phyloP scores from a whole-genome alignment of 2,113 vertebrate species.

The Pachycephala philippinensis region DNA sequence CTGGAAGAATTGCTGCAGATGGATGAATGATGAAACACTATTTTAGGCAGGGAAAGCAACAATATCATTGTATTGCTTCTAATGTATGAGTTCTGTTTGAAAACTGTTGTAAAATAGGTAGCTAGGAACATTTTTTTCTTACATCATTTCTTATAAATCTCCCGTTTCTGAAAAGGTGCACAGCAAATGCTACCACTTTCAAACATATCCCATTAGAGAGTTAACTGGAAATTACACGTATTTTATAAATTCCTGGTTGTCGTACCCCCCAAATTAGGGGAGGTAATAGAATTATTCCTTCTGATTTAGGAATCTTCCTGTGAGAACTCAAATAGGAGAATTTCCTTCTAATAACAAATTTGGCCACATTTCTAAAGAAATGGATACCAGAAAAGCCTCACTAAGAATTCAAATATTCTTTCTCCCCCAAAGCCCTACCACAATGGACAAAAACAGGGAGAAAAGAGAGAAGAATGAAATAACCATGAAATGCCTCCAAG shows the following conservation, averaged over 20 bases:
- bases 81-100: background rate
- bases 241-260: background rate
- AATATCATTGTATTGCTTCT: background rate
- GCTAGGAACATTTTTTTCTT: background rate
- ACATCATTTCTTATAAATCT: background rate
- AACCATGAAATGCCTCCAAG: background rate
- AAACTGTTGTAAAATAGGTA: background rate
- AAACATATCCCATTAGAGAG: background rate
- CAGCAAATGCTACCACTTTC: background rate
- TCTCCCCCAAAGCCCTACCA: background rate
- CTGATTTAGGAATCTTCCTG: background rate
- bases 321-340: background rate
- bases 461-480: conserved; percentile 13
- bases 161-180: background rate
- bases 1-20: background rate
- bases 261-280: background rate
- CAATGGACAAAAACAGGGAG: background rate
- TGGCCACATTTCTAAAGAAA: conserved; percentile 38
- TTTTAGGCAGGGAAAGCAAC: background rate
- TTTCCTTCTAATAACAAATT: background rate
- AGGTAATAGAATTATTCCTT: background rate
- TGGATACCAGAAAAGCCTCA: background rate
- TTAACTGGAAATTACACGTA: background rate
- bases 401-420: background rate
- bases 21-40: background rate